Evolutionary conservation across 92 coral and sea anemone genomes (phyloP), one percentile per base, ranked within the genome.

Genomic region (Porites rus): DNA sequence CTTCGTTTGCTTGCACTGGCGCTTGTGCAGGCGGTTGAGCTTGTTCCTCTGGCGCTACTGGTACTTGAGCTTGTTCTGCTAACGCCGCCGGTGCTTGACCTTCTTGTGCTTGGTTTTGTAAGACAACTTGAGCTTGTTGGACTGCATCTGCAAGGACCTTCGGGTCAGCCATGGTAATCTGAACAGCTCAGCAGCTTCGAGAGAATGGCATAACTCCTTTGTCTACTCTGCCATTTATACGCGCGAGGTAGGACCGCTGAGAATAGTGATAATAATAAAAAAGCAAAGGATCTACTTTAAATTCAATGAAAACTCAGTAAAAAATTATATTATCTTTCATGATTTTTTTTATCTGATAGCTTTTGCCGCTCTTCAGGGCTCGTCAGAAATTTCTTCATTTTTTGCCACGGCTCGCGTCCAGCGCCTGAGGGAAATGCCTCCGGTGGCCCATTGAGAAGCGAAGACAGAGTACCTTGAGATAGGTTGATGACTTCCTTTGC

Each of bases 351-450:
- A 58, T 60, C 80, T 10, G 60, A 28, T 24, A 76, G 68, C 80
- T 76, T 76, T 56, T 76, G 69, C 46, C 20, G 80, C 69, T 76
- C 68, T 14, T 76, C 69, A 25, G 69, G 69, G 53, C 80, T 76
- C 60, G 80, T 16, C 67, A 76, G 46, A 76, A 76, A 76, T 76
- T 69, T 76, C 21, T 28, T 76, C 80, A 76, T 28, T 28, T 75
- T 75, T 12, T 76, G 13, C 83, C 83, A 78, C n/a, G 83, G 83
- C 59, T 78, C 72, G 16, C 60, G 58, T 78, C 83, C 83, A 66
- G 60, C 38, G 61, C 83, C 72, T 63, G 70, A 17, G 8, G 83
- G 83, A 17, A 63, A 1, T 25, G 73, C 83, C 2, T 63, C 18
- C 1, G 68, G 67, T 24, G 68, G 67, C 25, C 12, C 67, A n/a